Percentiles rank a stretch among this genome's conserved stretches.
phyloP scores from a whole-genome alignment of 2,888 invertebrate genomes.

The Meandrusa payeni region DNA sequence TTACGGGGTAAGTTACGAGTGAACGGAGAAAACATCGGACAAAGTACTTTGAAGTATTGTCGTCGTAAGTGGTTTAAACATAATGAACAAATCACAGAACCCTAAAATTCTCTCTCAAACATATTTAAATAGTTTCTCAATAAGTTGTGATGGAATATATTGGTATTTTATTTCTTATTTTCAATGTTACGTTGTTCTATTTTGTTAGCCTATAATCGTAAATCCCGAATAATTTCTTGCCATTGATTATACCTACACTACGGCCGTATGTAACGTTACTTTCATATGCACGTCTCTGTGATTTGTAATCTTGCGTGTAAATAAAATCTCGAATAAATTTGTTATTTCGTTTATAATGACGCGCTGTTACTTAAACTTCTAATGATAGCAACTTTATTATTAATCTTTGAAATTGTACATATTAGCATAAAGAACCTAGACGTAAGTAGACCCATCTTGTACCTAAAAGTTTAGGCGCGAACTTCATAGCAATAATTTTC shows the following conservation, averaged over 20 bases:
- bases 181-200: constrained; percentile 22
- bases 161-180: constrained; percentile 26
- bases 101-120: constrained; percentile 7
- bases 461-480: constrained; percentile 67
- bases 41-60: constrained; percentile 16
- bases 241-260: constrained; percentile 39
- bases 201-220: not conserved
- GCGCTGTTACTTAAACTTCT: constrained; percentile 54
- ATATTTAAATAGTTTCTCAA: constrained; percentile 1
- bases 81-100: constrained; percentile 32
- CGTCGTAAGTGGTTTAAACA: constrained; percentile 26
- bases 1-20: not conserved
- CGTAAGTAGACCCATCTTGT: constrained; percentile 75
- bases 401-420: constrained; percentile 71
- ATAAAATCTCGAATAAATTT: constrained; percentile 72
- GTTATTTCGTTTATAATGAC: constrained; percentile 73
- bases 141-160: constrained; percentile 13
- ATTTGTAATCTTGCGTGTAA: constrained; percentile 75
- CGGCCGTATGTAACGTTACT: constrained; percentile 24
- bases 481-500: constrained; percentile 73
- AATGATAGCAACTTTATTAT: constrained; percentile 58
- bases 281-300: constrained; percentile 67
- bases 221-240: constrained; percentile 43
- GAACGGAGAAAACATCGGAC: constrained; percentile 21
- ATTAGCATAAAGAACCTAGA: constrained; percentile 61